Percentiles rank a stretch among this genome's conserved stretches.
Conservation (phyloP, 2,113 vertebrate genomes). For the Sinocyclocheilus grahami region DNA sequence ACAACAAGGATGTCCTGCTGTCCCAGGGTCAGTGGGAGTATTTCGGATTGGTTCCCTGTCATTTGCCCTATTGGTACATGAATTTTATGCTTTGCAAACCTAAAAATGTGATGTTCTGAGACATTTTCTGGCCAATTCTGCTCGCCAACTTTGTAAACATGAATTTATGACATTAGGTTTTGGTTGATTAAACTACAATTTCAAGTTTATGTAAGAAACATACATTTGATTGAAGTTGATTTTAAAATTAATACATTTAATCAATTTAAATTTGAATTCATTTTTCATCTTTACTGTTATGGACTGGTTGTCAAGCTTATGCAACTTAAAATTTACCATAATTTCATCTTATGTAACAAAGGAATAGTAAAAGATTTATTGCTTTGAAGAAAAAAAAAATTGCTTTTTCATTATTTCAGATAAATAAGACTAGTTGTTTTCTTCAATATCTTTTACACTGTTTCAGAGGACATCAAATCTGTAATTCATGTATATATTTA, state of each 20-base stretch:
- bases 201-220: too few species aligned
- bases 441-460: neutral
- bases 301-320: too few species aligned
- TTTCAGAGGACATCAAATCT: neutral
- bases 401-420: neutral
- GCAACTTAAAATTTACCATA: too few species aligned
- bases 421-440: neutral
- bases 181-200: neutral
- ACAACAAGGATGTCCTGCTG: neutral
- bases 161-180: neutral
- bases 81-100: neutral
- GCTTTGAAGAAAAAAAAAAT: neutral
- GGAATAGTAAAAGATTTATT: neutral
- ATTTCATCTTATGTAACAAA: neutral
- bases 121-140: neutral
- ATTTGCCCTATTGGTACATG: neutral
- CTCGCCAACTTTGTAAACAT: neutral
- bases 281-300: too few species aligned
- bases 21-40: neutral
- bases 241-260: too few species aligned
- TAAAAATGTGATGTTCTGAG: neutral
- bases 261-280: too few species aligned
- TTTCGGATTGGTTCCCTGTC: too few species aligned
- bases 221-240: too few species aligned
- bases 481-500: neutral